phyloP scores from a whole-genome alignment of 2,113 vertebrate genomes.

The Ptyas mucosa region DNA sequence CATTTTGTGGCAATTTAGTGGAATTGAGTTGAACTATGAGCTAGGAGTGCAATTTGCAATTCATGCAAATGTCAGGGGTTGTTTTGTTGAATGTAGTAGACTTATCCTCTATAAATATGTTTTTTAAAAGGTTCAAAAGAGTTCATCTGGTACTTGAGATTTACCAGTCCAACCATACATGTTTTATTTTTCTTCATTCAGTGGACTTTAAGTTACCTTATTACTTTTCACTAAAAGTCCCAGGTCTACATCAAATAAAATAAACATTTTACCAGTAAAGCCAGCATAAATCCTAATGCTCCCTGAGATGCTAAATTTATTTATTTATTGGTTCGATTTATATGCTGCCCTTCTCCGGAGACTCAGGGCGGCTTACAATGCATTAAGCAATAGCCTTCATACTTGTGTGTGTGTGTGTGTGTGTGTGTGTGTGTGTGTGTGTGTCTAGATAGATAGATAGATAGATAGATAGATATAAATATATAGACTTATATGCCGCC shows the following conservation, averaged over 20 bases:
- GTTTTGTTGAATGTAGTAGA: not conserved
- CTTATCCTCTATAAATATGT: not conserved
- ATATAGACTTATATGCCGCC: too few species aligned
- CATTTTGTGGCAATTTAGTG: not conserved
- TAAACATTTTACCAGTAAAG: not conserved
- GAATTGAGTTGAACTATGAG: not conserved
- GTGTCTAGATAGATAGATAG: too few species aligned
- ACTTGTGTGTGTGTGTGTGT: too few species aligned
- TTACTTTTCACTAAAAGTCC: not conserved
- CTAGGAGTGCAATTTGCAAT: not conserved
- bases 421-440: too few species aligned
- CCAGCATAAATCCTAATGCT: not conserved
- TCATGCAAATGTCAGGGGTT: not conserved
- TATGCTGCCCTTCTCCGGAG: too few species aligned
- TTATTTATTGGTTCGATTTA: too few species aligned
- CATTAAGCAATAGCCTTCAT: too few species aligned
- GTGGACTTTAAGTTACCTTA: not conserved
- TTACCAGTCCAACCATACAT: not conserved
- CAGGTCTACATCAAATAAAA: not conserved
- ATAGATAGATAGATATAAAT: too few species aligned
- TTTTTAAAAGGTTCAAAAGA: not conserved
- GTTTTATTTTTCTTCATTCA: not conserved
- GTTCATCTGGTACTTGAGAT: not conserved
- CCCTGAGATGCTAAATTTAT: not conserved
- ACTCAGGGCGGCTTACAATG: too few species aligned